Evolutionary conservation across 2,888 invertebrate species (phyloP), one percentile per base, ranked within the genome.

Genomic region (Linnaemya vulpina): DNA sequence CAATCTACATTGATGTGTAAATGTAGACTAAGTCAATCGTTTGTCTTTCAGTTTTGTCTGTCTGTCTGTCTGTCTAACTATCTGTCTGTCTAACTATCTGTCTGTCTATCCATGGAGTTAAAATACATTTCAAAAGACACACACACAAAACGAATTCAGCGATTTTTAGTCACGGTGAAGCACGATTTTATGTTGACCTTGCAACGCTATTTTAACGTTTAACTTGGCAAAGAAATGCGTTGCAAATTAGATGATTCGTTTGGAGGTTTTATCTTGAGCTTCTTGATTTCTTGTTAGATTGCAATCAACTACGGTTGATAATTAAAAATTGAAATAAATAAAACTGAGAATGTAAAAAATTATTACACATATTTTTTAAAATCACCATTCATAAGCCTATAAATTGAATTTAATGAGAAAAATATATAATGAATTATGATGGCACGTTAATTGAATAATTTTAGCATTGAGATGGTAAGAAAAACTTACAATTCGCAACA

Each of bases 201-300:
- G 85, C 82, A 78, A 85, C 78, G 82, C 78, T 82, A 65, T 82
- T 75, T 85, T 85, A 82, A 85, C 82, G 85, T 79, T 85, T 85
- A 85, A 85, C 85, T 85, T 85, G 85, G 85, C 85, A 85, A 85
- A 85, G 85, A 85, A 85, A 85, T 85, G 85, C 85, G 85, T 85
- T 85, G 74, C 85, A 79, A 85, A 85, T 85, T 75, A 78, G 70
- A 75, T 85, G 82, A 81, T 79, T 78, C 70, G 83, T 70, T 80
- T 60, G 22, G 67, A 67, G 74, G 49, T 60, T 62, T 78, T 30
- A 60, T 60, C 68, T 67, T 71, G 53, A 65, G 53, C 76, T 60
- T 62, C n/a, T 77, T 77, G 58, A 60, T 76, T 35, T 55, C 30
- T 70, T 70, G 53, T 51, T 46, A 38, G 46, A 65, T 53, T 15